Percentiles rank a stretch among this genome's conserved stretches.
phyloP scores from a whole-genome alignment of 2,113 vertebrate genomes.

The Panthera uncia region DNA sequence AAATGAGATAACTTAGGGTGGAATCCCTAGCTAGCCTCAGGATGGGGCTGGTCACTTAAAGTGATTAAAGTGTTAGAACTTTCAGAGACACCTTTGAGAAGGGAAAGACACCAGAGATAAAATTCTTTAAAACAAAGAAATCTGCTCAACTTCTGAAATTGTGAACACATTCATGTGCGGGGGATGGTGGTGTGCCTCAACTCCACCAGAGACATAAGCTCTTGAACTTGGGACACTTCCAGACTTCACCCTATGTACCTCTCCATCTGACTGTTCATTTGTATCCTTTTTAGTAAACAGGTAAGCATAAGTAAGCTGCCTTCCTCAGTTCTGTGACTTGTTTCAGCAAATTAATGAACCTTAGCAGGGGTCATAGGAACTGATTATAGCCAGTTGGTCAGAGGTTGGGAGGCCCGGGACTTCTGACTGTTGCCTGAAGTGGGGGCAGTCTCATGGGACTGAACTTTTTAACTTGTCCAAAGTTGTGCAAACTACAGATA shows the following conservation, averaged over 20 bases:
- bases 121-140: neutral
- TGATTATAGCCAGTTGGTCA: neutral
- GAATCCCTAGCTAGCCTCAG: neutral
- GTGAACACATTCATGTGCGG: neutral
- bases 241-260: neutral
- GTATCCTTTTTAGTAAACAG: neutral
- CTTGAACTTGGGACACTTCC: neutral
- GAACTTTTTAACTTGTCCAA: neutral
- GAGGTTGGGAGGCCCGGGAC: neutral
- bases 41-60: neutral
- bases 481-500: neutral
- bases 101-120: neutral
- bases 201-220: neutral
- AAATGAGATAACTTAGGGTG: neutral
- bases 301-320: neutral
- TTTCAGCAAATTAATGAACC: neutral
- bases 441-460: neutral
- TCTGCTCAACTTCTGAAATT: neutral
- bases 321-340: neutral
- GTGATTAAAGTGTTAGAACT: neutral
- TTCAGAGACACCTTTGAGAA: neutral
- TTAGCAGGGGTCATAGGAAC: neutral
- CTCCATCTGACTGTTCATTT: neutral
- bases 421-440: neutral
- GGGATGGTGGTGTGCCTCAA: rapidly evolving